Evolutionary conservation across 1,140 invertebrate genomes (phyloP).

Genomic region (Dendroctonus valens): DNA sequence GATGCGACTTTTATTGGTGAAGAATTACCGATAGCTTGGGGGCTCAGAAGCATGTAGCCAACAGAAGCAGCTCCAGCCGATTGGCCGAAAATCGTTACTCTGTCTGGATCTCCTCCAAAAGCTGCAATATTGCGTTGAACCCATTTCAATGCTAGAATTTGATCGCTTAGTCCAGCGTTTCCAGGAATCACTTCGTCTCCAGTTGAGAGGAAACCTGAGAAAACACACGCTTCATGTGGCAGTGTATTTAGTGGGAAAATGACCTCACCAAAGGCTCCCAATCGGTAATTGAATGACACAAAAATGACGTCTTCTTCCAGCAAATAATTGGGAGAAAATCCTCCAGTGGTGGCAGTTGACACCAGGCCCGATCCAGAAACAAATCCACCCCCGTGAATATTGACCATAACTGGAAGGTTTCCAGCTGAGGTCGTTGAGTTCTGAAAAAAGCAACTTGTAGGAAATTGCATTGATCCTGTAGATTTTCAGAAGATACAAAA

Average conservation of each 20-base stretch:
- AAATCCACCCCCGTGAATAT: constrained; percentile 32
- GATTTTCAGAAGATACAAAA: background rate
- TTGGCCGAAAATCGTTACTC: constrained; percentile 27
- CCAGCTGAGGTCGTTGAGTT: background rate
- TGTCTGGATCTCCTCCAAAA: constrained; percentile 23
- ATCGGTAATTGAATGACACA: constrained; percentile 28
- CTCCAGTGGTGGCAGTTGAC: constrained; percentile 4
- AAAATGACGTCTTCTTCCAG: constrained; percentile 22
- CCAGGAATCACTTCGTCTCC: constrained; percentile 28
- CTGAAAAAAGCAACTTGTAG: background rate
- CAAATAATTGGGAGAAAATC: constrained; percentile 18
- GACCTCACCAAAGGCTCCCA: constrained; percentile 30
- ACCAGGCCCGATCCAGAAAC: constrained; percentile 19
- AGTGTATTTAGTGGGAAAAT: background rate
- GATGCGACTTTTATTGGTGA: background rate
- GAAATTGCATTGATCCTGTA: background rate
- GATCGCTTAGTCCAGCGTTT: constrained; percentile 29
- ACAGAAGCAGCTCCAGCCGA: constrained; percentile 28
- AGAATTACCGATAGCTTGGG: constrained; percentile 3
- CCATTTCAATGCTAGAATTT: constrained; percentile 26
- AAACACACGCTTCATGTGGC: background rate
- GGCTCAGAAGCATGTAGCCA: constrained; percentile 22
- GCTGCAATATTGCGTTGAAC: constrained; percentile 25
- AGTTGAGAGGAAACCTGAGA: constrained; percentile 31
- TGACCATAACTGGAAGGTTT: constrained; percentile 27